phyloP scores from a whole-genome alignment of 2,888 invertebrate species.

The Conistra vaccinii region DNA sequence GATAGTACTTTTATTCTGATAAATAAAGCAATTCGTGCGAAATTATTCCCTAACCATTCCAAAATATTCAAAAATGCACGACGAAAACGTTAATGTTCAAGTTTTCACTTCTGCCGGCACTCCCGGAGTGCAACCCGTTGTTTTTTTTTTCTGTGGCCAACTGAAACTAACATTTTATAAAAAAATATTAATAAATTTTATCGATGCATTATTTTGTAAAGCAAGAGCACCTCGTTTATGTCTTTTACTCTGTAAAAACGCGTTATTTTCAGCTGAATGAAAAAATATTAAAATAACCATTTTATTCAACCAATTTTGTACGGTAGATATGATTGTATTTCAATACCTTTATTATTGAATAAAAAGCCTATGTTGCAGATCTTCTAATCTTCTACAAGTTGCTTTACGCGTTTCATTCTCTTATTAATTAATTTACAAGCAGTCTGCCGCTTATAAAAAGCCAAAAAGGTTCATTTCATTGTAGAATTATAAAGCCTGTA shows the following conservation, averaged over 20 bases:
- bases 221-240: constrained; percentile 30
- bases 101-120: too few relatives aligned
- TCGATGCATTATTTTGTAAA: background rate
- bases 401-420: too few relatives aligned
- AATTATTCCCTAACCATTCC: too few relatives aligned
- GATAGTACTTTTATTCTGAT: too few relatives aligned
- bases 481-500: background rate
- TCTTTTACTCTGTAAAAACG: constrained; percentile 38
- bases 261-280: background rate
- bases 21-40: too few relatives aligned
- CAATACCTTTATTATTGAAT: background rate
- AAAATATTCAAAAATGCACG: too few relatives aligned
- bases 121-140: too few relatives aligned
- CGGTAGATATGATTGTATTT: background rate
- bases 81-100: too few relatives aligned
- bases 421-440: too few relatives aligned
- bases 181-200: background rate
- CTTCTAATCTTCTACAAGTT: background rate
- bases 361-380: too few relatives aligned
- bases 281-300: background rate
- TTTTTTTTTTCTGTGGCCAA: background rate
- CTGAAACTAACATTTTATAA: background rate
- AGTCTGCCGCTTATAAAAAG: background rate
- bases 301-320: background rate
- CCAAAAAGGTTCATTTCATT: background rate